Percentiles rank a stretch among this genome's conserved stretches.
Evolutionary conservation across 2,797 vertebrate species (phyloP).

Genomic region (Pagetopsis macropterus): DNA sequence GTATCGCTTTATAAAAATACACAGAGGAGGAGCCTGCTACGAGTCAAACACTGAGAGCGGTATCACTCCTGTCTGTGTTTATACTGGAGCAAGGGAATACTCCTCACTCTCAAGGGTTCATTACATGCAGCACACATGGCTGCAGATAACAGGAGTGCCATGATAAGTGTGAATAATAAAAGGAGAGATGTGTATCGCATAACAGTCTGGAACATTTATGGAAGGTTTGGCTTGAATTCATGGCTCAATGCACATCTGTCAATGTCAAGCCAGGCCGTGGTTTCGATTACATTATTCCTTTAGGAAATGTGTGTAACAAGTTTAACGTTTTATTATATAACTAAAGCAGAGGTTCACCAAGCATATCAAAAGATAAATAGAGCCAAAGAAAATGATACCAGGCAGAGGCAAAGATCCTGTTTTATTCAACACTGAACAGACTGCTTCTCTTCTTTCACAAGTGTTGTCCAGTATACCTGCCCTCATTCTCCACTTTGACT

Average conservation of each 20-base stretch:
- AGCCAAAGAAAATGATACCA: constrained; percentile 28
- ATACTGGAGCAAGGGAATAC: constrained; percentile 54
- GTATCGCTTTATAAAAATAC: constrained; percentile 77
- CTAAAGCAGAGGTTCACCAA: constrained; percentile 7
- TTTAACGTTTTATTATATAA: neutral
- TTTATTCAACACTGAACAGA: constrained; percentile 44
- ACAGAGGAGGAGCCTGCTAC: constrained; percentile 67
- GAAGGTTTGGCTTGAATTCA: constrained; percentile 22
- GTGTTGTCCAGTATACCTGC: constrained; percentile 70
- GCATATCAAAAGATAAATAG: constrained; percentile 20
- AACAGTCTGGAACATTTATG: constrained; percentile 22
- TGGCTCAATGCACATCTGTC: neutral
- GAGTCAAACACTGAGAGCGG: constrained; percentile 65
- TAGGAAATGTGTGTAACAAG: constrained; percentile 3
- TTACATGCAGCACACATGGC: constrained; percentile 46
- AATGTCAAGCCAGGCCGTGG: neutral
- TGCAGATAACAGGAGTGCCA: constrained; percentile 39
- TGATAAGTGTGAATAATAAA: constrained; percentile 29
- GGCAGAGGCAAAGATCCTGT: constrained; percentile 3
- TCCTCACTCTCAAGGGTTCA: constrained; percentile 50
- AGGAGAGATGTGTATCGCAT: constrained; percentile 31
- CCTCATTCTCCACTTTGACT: constrained; percentile 27
- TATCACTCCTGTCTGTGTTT: constrained; percentile 72
- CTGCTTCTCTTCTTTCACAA: constrained; percentile 52
- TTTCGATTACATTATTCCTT: constrained; percentile 11